A percentile compares a stretch with the other conserved stretches of the same genome.
Conservation (phyloP, 1,140 invertebrate genomes). For the Drosophila littoralis region DNA sequence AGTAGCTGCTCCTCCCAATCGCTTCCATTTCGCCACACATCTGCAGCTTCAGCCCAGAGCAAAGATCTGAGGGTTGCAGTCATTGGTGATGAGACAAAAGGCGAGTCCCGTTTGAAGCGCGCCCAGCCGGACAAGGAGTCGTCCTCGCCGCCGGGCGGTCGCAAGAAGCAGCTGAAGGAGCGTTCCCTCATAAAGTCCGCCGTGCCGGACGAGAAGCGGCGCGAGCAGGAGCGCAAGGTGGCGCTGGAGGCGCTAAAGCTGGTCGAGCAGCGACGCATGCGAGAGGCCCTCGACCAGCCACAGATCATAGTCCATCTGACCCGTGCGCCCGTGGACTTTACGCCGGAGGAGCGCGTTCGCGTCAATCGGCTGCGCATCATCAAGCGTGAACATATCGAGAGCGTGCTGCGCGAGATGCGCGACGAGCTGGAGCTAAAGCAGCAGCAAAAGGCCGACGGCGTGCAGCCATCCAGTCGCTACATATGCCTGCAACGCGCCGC, state of each 20-base stretch:
- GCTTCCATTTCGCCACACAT: background rate
- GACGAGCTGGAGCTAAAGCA: constrained; percentile 14
- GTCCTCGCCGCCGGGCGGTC: background rate
- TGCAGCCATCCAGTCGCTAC: constrained; percentile 5
- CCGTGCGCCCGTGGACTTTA: constrained; percentile 38
- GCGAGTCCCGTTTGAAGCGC: background rate
- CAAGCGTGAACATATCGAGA: constrained; percentile 58
- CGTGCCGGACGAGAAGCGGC: constrained; percentile 44
- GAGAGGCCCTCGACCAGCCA: background rate
- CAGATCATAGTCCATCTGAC: constrained; percentile 42
- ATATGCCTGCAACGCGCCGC: constrained; percentile 14
- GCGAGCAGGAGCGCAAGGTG: constrained; percentile 54
- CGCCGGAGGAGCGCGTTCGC: constrained; percentile 39
- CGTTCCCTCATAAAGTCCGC: background rate
- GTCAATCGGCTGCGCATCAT: constrained; percentile 45
- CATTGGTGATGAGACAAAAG: background rate
- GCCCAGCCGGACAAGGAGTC: constrained; percentile 2
- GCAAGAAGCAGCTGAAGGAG: constrained; percentile 7
- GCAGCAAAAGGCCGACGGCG: background rate
- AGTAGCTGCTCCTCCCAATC: background rate
- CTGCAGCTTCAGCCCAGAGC: too few relatives aligned
- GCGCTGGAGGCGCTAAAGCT: constrained; percentile 63
- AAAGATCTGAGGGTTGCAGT: background rate
- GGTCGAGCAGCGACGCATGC: constrained; percentile 57
- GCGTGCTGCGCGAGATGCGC: constrained; percentile 58